Evolutionary conservation across 2,888 invertebrate species (phyloP).

Genomic region (Diarsia dahlii): DNA sequence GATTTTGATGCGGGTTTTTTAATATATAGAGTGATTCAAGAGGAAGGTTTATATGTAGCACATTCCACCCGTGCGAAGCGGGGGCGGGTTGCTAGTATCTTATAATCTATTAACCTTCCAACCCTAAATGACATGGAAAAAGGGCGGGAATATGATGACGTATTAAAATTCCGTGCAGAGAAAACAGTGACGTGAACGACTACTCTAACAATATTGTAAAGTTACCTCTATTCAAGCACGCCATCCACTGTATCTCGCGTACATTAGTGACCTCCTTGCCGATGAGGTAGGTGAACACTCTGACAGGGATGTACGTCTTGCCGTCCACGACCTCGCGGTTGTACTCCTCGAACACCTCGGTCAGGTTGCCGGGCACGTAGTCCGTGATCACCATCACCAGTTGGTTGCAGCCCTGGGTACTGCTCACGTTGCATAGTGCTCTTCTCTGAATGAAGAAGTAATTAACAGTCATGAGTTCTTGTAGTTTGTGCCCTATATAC

Average conservation of each 20-base stretch:
- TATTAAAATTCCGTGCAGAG: neutral
- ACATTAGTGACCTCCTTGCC: slow-evolving; percentile 98
- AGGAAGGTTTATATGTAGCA: too few relatives aligned
- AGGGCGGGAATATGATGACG: too few relatives aligned
- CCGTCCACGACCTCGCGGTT: slow-evolving; percentile 93
- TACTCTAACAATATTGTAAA: neutral
- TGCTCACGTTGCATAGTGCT: slow-evolving; percentile 79
- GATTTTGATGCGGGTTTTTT: too few relatives aligned
- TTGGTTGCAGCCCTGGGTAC: slow-evolving; percentile 95
- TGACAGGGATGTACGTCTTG: slow-evolving; percentile 93
- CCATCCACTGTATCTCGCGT: slow-evolving; percentile 97
- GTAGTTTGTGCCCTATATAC: neutral
- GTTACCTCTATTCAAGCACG: slow-evolving; percentile 97
- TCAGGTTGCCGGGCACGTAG: slow-evolving; percentile 96
- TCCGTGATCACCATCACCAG: slow-evolving; percentile 99
- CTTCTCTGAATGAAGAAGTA: slow-evolving; percentile 73
- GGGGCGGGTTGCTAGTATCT: too few relatives aligned
- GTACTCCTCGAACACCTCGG: slow-evolving; percentile 95
- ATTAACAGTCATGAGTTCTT: neutral
- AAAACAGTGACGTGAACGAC: neutral
- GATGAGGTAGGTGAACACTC: slow-evolving; percentile 98
- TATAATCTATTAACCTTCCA: too few relatives aligned
- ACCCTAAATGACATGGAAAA: too few relatives aligned
- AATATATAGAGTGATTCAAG: too few relatives aligned
- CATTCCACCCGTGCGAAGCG: too few relatives aligned